These are phyloP conservation scores for Thinocorus orbignyianus DNA, from an alignment of 2,113 vertebrate species.

Conservation along the genomic window DNA sequence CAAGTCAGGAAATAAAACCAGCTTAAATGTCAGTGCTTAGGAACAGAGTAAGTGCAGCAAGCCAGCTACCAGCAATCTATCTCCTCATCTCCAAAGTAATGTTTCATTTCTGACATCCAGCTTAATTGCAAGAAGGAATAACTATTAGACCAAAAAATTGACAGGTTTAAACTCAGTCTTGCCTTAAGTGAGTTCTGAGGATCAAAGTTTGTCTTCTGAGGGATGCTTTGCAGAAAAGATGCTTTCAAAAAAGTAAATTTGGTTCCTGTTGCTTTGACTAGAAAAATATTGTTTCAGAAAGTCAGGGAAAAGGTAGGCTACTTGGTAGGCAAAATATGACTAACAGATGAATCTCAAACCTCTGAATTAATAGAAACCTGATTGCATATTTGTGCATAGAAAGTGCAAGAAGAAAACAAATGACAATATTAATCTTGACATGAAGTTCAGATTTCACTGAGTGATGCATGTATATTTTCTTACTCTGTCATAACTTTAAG, in stretches of 20 bases:
- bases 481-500: not conserved
- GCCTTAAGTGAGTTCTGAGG: not conserved
- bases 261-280: not conserved
- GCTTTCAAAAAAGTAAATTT: not conserved
- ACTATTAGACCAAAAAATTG: conserved; percentile 19
- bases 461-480: not conserved
- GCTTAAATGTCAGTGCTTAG: conserved; percentile 24
- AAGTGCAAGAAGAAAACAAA: not conserved
- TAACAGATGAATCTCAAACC: not conserved
- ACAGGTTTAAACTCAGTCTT: not conserved
- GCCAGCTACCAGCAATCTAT: conserved; percentile 16
- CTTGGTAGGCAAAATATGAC: not conserved
- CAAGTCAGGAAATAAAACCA: not conserved
- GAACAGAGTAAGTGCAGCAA: not conserved
- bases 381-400: not conserved
- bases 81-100: conserved; percentile 29
- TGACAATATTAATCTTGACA: not conserved
- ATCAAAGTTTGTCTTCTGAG: not conserved
- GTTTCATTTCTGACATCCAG: conserved; percentile 43
- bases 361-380: not conserved
- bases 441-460: not conserved
- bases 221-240: not conserved
- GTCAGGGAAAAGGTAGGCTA: not conserved
- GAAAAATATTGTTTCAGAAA: not conserved
- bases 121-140: conserved; percentile 44